Evolutionary conservation across 2,113 vertebrate species (phyloP), one percentile per base, ranked within the genome.

Genomic region (Myxocyprinus asiaticus): DNA sequence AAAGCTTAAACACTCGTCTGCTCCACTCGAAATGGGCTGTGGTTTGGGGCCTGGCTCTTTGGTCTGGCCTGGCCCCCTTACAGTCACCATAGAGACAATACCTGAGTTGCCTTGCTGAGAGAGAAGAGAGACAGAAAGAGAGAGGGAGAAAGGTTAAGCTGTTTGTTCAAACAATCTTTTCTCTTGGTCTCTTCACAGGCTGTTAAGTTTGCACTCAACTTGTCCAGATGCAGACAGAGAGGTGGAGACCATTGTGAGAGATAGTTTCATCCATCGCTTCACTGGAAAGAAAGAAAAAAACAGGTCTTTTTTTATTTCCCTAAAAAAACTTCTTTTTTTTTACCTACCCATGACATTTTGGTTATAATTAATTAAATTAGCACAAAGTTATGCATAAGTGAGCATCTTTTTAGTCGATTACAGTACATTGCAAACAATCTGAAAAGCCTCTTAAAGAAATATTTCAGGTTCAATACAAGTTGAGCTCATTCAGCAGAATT

Each of bases 11-110:
- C 88, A 84, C 87, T 75, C 59, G 47, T 76, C 73, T 76, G 79
- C 86, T 88, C 81, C 85, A 62, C 86, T 89, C 88, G 85, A 88
- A 87, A 91, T 77, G 88, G 83, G 87, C 62, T 83, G 86, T 74
- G 83, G 83, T 82, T 80, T 79, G 53, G 80, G 75, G 70, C 78
- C 81, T 76, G 81, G 79, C 80, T 77, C 78, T 85, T 81, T 80
- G 82, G 87, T 64, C 9, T 67, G 83, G 85, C 83, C 83, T 82
- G 84, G 84, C 86, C 89, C 85, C 80, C 81, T 77, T 79, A 75
- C 67, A 67, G 44, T 80, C 83, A 50, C 85, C 83, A 80, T 78
- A 63, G 77, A 76, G 68, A 88, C 84, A 88, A 86, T 76, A 65
- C 83, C 82, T 66, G 73, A 78, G 67, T 79, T 63, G 76, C 61